These are phyloP conservation scores for Nomada flava DNA, from an alignment of 2,888 invertebrate species.

Conservation along the genomic window DNA sequence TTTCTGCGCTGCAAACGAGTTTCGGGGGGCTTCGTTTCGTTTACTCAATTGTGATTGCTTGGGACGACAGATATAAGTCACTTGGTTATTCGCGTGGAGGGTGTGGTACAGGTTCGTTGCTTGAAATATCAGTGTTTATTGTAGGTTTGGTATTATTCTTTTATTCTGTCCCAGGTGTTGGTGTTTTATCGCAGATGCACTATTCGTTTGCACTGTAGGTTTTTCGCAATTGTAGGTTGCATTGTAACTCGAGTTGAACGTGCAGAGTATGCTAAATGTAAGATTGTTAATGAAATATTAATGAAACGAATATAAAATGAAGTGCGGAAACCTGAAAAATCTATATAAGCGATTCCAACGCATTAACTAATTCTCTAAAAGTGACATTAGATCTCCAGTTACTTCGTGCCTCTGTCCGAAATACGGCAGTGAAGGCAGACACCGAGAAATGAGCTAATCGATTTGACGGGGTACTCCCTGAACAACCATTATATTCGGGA, in stretches of 20 bases:
- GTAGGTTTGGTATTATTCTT: not conserved
- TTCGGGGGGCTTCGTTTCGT: not conserved
- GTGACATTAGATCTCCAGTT: not conserved
- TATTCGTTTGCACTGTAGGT: no score
- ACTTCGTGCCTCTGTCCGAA: conserved; percentile 13
- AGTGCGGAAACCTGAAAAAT: no score
- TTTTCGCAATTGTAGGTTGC: no score
- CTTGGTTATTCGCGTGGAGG: no score
- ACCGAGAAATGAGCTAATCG: conserved; percentile 67
- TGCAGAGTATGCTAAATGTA: no score
- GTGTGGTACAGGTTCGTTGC: not conserved
- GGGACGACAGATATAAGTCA: no score
- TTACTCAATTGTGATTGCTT: not conserved
- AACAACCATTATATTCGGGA: conserved; percentile 78
- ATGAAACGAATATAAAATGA: no score
- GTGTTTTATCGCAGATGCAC: no score
- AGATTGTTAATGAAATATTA: no score
- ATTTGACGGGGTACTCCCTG: conserved; percentile 75
- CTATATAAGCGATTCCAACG: no score
- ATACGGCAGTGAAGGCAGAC: conserved; percentile 40
- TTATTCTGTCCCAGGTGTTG: not conserved
- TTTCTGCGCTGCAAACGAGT: not conserved
- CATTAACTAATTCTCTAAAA: not conserved
- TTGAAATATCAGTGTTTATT: not conserved
- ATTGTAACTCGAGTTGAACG: no score